These are phyloP conservation scores for Seriola aureovittata DNA, from an alignment of 2,113 vertebrate genomes.

Conservation along the genomic window DNA sequence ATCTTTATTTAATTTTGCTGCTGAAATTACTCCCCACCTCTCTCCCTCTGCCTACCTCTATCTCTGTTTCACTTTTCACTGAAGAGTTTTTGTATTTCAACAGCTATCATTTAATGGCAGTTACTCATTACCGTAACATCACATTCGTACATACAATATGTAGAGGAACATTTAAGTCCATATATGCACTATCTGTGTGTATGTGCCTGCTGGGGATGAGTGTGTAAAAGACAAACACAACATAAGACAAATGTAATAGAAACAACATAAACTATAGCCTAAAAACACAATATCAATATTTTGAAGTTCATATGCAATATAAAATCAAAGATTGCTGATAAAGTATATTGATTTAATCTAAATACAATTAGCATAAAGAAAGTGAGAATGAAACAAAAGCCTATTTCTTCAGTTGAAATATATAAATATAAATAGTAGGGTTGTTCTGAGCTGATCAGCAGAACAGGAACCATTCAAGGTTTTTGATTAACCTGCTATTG, in stretches of 20 bases:
- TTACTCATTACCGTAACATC: neutral
- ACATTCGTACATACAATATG: neutral
- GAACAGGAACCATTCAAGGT: neutral
- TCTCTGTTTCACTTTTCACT: constrained; percentile 1
- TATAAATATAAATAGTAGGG: neutral
- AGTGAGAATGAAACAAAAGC: neutral
- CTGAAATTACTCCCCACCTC: neutral
- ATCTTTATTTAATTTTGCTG: neutral
- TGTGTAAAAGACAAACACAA: neutral
- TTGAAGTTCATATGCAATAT: neutral
- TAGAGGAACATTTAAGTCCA: too few relatives aligned
- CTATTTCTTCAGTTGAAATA: neutral
- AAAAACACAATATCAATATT: neutral
- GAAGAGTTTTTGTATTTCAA: neutral
- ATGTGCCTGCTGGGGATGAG: neutral
- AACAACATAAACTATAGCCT: neutral
- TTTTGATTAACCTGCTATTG: neutral
- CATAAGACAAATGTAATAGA: neutral
- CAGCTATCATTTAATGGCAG: neutral
- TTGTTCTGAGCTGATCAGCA: neutral
- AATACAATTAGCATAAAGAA: neutral
- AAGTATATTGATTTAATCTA: neutral
- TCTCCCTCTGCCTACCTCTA: neutral
- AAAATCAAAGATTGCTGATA: neutral
- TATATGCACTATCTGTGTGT: too few relatives aligned